Percentiles rank a stretch among this genome's conserved stretches.
Conservation (phyloP, 2,113 vertebrate species). For the Pygoscelis antarcticus region DNA sequence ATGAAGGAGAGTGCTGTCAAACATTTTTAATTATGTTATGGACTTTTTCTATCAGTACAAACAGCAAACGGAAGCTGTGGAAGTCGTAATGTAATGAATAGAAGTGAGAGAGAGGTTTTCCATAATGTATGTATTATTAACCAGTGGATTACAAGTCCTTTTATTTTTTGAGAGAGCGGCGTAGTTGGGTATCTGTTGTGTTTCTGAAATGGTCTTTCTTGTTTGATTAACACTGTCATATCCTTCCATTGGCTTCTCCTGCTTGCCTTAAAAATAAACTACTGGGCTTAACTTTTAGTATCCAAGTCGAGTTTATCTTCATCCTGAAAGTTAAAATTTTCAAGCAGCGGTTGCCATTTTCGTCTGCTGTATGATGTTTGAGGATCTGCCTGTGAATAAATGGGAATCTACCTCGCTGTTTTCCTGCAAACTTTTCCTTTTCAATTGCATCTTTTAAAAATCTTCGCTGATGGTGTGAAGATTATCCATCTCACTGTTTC, state of each 20-base stretch:
- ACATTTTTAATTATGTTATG: not conserved
- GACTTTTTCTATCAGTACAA: not conserved
- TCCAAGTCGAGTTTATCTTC: not conserved
- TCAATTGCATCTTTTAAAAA: not conserved
- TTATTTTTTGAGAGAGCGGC: not conserved
- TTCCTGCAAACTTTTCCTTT: not conserved
- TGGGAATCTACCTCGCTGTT: not conserved
- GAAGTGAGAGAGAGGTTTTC: not conserved
- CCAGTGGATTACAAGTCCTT: not conserved
- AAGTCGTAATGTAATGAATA: not conserved
- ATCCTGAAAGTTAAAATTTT: not conserved
- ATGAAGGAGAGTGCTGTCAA: not conserved
- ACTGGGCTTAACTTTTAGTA: not conserved
- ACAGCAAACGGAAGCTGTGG: not conserved
- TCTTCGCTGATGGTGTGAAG: not conserved
- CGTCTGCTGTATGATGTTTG: not conserved
- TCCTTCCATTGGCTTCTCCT: not conserved
- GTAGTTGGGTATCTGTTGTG: not conserved
- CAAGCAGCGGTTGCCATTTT: not conserved
- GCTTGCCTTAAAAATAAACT: not conserved
- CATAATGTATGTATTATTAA: not conserved
- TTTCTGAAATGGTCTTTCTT: not conserved
- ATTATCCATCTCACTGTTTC: not conserved
- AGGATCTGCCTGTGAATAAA: not conserved
- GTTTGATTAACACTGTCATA: not conserved